phyloP scores from a whole-genome alignment of 2,888 invertebrate genomes.

The Drosophila seclusa region DNA sequence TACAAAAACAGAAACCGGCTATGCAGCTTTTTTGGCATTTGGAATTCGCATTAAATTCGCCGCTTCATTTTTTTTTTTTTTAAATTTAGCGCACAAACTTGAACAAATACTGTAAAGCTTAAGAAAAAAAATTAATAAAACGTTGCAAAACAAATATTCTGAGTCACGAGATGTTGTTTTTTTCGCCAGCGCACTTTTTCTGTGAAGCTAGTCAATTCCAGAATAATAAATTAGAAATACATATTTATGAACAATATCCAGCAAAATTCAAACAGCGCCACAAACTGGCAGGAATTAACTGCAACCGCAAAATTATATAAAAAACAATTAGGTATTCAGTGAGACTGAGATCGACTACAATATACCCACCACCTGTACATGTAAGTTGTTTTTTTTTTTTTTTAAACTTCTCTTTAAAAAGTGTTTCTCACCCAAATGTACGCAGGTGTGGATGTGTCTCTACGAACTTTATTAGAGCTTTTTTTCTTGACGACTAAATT shows the following conservation, averaged over 20 bases:
- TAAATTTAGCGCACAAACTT: constrained; percentile 35
- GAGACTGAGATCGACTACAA: background rate
- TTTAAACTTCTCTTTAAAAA: background rate
- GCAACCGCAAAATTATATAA: background rate
- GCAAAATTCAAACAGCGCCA: background rate
- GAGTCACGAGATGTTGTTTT: constrained; percentile 49
- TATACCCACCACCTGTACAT: background rate
- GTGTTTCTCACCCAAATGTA: background rate
- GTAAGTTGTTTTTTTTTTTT: background rate
- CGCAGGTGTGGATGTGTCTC: background rate
- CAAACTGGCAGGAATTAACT: background rate
- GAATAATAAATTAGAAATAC: constrained; percentile 22
- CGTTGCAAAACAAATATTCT: constrained; percentile 32
- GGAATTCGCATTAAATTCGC: constrained; percentile 17
- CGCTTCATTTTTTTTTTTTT: constrained; percentile 28
- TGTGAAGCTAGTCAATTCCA: constrained; percentile 12
- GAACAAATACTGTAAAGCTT: constrained; percentile 15
- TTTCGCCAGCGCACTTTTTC: background rate
- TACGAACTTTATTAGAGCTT: too few species aligned
- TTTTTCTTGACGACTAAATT: too few species aligned
- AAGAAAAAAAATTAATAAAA: background rate
- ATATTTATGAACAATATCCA: constrained; percentile 11
- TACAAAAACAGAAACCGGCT: constrained; percentile 58
- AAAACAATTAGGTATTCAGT: background rate
- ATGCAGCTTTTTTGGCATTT: constrained; percentile 68